phyloP scores from a whole-genome alignment of 1,140 invertebrate genomes.

The Zeugodacus cucurbitae region DNA sequence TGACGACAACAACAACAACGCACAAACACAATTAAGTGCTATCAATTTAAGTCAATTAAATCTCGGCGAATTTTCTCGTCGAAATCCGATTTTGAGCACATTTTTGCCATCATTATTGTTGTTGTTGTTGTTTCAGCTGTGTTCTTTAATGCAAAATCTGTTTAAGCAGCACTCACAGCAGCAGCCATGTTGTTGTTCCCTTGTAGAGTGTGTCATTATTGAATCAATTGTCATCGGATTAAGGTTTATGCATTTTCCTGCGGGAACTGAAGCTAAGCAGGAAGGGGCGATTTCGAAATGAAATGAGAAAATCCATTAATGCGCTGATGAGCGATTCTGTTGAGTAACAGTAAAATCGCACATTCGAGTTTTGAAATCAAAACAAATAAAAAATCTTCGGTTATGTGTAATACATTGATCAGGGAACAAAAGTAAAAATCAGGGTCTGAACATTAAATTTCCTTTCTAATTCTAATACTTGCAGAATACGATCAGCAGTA shows the following conservation, averaged over 20 bases:
- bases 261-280: background rate
- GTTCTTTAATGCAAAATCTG: background rate
- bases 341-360: no score
- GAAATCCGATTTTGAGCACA: conserved; percentile 29
- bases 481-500: no score
- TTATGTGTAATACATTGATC: no score
- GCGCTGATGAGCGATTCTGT: no score
- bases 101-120: conserved; percentile 6
- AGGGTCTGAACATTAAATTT: no score
- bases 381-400: no score
- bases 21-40: conserved; percentile 37
- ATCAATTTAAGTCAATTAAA: conserved; percentile 41
- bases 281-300: background rate
- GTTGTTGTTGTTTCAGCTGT: background rate
- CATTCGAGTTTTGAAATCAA: no score
- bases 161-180: background rate
- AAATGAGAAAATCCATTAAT: no score
- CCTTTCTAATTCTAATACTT: no score
- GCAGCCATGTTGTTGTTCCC: background rate
- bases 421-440: no score
- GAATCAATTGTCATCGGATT: background rate
- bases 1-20: background rate
- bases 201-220: background rate
- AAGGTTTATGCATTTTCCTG: background rate
- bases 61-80: conserved; percentile 35